phyloP scores from a whole-genome alignment of 2,797 vertebrate species.

The Pangasius macronema region DNA sequence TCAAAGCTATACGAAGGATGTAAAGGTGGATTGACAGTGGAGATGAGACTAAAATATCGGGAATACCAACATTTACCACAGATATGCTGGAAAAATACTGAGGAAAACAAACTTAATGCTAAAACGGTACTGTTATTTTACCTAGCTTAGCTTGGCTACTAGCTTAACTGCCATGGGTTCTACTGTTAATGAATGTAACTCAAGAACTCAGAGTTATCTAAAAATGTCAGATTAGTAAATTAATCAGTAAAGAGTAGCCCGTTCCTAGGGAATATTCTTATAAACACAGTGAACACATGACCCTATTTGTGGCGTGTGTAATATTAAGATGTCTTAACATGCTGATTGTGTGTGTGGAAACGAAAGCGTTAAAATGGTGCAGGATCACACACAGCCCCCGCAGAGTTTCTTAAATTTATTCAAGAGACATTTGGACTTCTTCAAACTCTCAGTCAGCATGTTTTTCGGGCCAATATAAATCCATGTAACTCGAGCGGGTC shows the following conservation, averaged over 20 bases:
- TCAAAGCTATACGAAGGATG: not conserved
- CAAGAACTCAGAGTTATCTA: not conserved
- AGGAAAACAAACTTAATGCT: not conserved
- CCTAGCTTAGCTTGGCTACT: not conserved
- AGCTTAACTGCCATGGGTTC: not conserved
- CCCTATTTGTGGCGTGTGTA: not conserved
- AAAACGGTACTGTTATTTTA: not conserved
- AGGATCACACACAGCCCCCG: constrained; percentile 1
- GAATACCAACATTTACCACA: not conserved
- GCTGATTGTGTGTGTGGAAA: not conserved
- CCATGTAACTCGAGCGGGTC: not conserved
- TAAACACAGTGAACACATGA: not conserved
- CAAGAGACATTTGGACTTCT: constrained; percentile 9
- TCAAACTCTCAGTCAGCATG: constrained; percentile 22
- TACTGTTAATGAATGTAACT: not conserved
- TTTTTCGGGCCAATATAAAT: constrained; percentile 21
- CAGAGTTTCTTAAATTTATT: constrained; percentile 3
- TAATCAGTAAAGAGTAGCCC: not conserved
- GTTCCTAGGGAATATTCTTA: not conserved
- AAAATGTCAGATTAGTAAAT: not conserved
- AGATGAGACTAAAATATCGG: not conserved
- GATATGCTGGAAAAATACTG: not conserved
- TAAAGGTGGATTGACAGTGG: not conserved
- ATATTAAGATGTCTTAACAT: not conserved
- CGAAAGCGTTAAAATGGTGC: not conserved